Base-by-base conservation (phyloP, 2,113 vertebrate species). In the Phalacrocorax carbo region DNA sequence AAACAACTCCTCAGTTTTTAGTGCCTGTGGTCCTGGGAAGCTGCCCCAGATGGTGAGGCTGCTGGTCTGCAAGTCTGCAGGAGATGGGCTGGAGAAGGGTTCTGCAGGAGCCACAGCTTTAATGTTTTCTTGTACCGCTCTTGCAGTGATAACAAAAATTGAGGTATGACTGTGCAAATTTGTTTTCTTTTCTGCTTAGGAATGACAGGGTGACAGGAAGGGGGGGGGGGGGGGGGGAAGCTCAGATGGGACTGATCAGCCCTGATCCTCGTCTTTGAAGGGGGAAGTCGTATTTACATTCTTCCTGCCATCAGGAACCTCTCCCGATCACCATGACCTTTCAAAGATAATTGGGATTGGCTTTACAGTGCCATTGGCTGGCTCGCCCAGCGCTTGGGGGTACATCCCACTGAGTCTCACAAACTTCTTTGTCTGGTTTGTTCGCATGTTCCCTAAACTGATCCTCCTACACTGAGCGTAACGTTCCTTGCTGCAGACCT, bases 91-190 rank as follows among this genome's bases (percentile, higher is more conserved):
- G 60, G 36, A 73, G 54, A 13, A 23, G 30, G 51, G n/a, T 48
- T 54, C 34, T 71, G 62, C 38, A 27, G 25, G 32, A 82, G 71
- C 29, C 36, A 12, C 61, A 73, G 65, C 48, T 69, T 29, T 19
- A 32, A 15, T 18, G 1, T 44, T 26, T 55, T 25, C 22, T 11
- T 57, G 29, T 34, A 18, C 55, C 26, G 0, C 38, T 58, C 3
- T 0, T 16, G 26, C 13, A 52, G 46, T 10, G 38, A 5, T 25
- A 11, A 11, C 8, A 30, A 0, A 25, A 64, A 1, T 6, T 5
- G 27, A 48, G 72, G 23, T 64, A 7, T 27, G 40, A 21, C 49
- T 29, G 29, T 71, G 57, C 32, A 20, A 17, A 38, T 9, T 19
- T 38, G 29, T 27, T 29, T 57, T 44, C 14, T 51, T 49, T 42